phyloP scores from a whole-genome alignment of 1,140 invertebrate species.

The Drosophila kohkoa region DNA sequence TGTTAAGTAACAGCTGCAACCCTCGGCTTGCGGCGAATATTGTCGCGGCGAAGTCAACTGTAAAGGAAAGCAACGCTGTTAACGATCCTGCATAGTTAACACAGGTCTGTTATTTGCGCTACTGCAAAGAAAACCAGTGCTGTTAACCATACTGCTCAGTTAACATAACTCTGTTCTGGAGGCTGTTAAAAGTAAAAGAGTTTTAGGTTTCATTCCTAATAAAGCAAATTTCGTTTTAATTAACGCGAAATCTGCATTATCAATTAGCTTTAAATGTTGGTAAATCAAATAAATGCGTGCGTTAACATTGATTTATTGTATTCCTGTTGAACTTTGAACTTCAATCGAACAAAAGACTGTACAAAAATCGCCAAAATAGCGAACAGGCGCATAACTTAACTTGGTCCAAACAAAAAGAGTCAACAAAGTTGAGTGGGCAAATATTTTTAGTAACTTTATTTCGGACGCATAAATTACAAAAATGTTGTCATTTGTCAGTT shows the following conservation, averaged over 20 bases:
- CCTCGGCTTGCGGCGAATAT: too few species aligned
- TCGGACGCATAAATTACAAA: constrained; percentile 40
- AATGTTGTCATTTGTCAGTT: constrained; percentile 38
- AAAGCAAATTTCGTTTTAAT: background rate
- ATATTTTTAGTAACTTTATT: constrained; percentile 25
- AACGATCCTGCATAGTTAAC: background rate
- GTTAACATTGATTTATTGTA: background rate
- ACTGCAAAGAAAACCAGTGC: background rate
- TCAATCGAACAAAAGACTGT: constrained; percentile 23
- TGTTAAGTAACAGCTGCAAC: constrained; percentile 2
- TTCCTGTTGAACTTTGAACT: constrained; percentile 23
- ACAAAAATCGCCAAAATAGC: background rate
- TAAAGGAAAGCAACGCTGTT: background rate
- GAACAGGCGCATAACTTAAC: constrained; percentile 12
- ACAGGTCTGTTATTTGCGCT: background rate
- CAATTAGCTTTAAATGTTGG: background rate
- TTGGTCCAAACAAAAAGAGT: constrained; percentile 8
- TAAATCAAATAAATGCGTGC: background rate
- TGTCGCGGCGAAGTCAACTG: background rate
- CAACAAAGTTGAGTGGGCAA: constrained; percentile 29
- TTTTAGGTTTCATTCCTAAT: background rate
- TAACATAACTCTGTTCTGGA: background rate
- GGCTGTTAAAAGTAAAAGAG: too few species aligned
- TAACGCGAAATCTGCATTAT: background rate
- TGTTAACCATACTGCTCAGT: background rate